phyloP scores from a whole-genome alignment of 2,888 invertebrate species.

The Eupithecia subfuscata region DNA sequence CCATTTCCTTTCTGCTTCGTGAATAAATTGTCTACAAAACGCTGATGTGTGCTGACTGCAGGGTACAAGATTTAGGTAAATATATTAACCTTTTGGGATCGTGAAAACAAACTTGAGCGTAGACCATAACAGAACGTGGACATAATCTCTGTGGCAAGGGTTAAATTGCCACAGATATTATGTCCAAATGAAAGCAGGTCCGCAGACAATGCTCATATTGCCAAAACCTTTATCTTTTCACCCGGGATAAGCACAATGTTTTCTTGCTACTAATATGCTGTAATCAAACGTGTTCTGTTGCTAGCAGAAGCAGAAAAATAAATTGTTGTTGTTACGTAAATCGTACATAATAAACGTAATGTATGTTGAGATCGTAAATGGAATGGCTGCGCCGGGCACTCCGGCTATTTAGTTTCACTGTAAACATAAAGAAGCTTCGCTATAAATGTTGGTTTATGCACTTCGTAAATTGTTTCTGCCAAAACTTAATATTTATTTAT shows the following conservation, averaged over 20 bases:
- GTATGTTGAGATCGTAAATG: conserved; percentile 50
- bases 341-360: conserved; percentile 54
- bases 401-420: conserved; percentile 38
- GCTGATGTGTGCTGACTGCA: background rate
- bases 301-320: conserved; percentile 45
- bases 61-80: background rate
- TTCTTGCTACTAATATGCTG: conserved; percentile 25
- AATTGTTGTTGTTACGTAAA: conserved; percentile 54
- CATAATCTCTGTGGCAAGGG: background rate
- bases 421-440: conserved; percentile 41
- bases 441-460: background rate
- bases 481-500: background rate
- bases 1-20: background rate
- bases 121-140: background rate
- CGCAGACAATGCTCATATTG: conserved; percentile 3
- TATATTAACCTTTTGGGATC: background rate
- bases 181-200: conserved; percentile 1
- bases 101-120: background rate
- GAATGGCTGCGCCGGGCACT: conserved; percentile 45
- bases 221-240: background rate
- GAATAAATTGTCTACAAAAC: background rate
- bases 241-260: conserved; percentile 11
- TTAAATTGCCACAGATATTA: background rate
- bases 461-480: background rate
- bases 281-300: conserved; percentile 34